Conservation (phyloP, 64 coral and sea anemone species). For the Anthopleura sola region DNA sequence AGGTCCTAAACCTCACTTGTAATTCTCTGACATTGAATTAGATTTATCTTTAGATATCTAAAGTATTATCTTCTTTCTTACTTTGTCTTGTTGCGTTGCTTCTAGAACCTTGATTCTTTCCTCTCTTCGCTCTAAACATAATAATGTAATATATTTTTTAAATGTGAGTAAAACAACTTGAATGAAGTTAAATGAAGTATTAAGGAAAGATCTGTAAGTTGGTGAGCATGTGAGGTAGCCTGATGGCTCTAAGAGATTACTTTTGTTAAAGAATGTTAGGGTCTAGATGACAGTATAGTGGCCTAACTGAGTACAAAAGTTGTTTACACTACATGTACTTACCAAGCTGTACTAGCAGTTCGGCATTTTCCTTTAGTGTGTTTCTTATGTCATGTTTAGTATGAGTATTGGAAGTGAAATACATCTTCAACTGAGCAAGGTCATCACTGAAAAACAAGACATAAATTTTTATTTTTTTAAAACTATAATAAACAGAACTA, state of each 20-base stretch:
- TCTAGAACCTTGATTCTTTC: slow-evolving; percentile 71
- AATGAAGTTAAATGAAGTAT: too few species aligned
- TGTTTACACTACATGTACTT: neutral
- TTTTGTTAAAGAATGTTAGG: too few species aligned
- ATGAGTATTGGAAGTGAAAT: slow-evolving; percentile 93
- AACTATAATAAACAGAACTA: too few species aligned
- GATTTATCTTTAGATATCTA: neutral
- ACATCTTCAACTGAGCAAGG: slow-evolving; percentile 92
- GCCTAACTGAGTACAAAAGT: too few species aligned
- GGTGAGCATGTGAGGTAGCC: too few species aligned
- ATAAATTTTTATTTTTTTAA: too few species aligned
- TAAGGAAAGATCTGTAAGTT: too few species aligned
- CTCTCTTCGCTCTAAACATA: slow-evolving; percentile 73
- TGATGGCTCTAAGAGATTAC: too few species aligned
- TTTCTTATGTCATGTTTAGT: slow-evolving; percentile 86
- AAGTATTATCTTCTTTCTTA: neutral
- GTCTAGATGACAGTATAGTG: neutral
- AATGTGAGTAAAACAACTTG: too few species aligned
- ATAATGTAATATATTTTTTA: neutral
- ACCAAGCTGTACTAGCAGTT: slow-evolving; percentile 71
- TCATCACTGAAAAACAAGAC: slow-evolving; percentile 65
- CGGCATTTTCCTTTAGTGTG: slow-evolving; percentile 75
- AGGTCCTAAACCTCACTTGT: too few species aligned
- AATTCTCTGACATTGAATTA: too few species aligned
- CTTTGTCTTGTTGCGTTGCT: slow-evolving; percentile 81